Evolutionary conservation across 2,888 invertebrate species (phyloP).

Genomic region (Ornithoptera priamus): DNA sequence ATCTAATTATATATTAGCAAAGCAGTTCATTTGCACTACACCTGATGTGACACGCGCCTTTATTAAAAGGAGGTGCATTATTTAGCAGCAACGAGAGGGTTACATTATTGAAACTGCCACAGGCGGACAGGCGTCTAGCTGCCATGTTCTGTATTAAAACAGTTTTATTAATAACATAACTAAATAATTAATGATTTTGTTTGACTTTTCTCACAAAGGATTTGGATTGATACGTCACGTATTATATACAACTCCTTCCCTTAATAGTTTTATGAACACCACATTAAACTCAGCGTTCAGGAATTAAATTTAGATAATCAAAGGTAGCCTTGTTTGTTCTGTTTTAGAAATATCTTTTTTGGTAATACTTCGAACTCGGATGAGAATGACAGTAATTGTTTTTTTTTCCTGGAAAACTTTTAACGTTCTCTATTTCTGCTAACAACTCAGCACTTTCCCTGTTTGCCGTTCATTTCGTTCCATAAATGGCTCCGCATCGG

Average conservation of each 20-base stretch:
- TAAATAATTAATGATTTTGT: neutral
- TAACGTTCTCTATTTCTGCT: too few species aligned
- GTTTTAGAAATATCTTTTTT: too few species aligned
- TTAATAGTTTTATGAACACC: too few species aligned
- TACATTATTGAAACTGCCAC: slow-evolving; percentile 12
- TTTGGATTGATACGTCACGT: too few species aligned
- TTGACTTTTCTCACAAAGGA: neutral
- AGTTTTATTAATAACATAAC: slow-evolving; percentile 6
- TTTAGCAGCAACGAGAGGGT: slow-evolving; percentile 14
- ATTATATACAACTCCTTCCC: too few species aligned
- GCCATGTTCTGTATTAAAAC: slow-evolving; percentile 7
- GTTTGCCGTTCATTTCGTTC: neutral
- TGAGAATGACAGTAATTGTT: too few species aligned
- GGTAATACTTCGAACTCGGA: too few species aligned
- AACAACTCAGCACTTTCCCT: neutral
- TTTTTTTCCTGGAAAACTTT: too few species aligned
- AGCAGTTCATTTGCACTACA: slow-evolving; percentile 12
- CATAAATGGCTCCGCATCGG: slow-evolving; percentile 41
- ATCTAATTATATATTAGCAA: slow-evolving; percentile 9
- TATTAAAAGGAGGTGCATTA: slow-evolving; percentile 23
- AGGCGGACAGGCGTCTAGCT: slow-evolving; percentile 6
- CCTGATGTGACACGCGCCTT: slow-evolving; percentile 22
- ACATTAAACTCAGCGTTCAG: too few species aligned
- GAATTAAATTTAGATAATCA: too few species aligned
- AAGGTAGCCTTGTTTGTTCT: too few species aligned